Percentiles rank a stretch among this genome's conserved stretches.
These are phyloP conservation scores for Meteorus sp. DNA, from an alignment of 1,140 invertebrate genomes.

Conservation along the genomic window DNA sequence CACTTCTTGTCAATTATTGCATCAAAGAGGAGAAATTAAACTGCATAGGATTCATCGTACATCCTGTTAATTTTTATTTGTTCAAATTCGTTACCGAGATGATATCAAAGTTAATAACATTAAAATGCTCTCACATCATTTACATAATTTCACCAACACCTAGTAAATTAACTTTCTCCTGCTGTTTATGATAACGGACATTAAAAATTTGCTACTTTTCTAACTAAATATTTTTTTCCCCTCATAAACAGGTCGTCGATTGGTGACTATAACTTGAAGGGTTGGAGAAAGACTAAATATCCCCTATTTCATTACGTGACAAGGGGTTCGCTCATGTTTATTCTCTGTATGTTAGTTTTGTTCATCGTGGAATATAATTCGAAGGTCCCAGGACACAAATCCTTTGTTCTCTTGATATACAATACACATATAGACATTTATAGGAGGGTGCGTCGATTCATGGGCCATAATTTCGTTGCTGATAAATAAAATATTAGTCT, in stretches of 20 bases:
- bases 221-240: no score
- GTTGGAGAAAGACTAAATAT: not conserved
- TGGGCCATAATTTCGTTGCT: not conserved
- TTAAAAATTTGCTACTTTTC: no score
- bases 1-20: no score
- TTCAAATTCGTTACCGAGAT: no score
- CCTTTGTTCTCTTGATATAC: not conserved
- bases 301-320: not conserved
- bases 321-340: not conserved
- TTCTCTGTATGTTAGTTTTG: not conserved
- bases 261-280: not conserved
- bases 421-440: not conserved
- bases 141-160: no score
- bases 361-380: not conserved
- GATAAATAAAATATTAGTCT: constrained; percentile 16
- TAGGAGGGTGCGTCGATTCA: not conserved
- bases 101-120: no score
- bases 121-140: no score
- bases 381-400: not conserved
- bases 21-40: no score
- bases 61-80: no score
- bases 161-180: no score
- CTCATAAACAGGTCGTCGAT: not conserved
- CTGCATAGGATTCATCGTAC: no score
- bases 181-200: no score